Percentiles rank a stretch among this genome's conserved stretches.
Evolutionary conservation across 2,797 vertebrate species (phyloP).

Genomic region (Cuniculus paca): DNA sequence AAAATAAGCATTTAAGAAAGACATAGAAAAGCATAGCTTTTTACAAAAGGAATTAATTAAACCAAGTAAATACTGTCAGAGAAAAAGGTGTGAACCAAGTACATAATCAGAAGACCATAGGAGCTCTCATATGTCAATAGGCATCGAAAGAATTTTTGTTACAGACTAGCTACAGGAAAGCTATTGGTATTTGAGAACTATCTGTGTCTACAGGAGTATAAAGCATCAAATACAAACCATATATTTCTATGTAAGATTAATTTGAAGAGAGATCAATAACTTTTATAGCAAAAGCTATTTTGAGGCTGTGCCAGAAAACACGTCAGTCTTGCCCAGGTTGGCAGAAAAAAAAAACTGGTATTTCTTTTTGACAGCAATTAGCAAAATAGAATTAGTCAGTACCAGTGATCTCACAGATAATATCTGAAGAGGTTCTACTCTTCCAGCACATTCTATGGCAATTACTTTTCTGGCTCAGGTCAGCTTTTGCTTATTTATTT

Average conservation of each 20-base stretch:
- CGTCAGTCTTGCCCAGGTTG: conserved; percentile 3
- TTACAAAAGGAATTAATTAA: not conserved
- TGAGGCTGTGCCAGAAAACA: conserved; percentile 3
- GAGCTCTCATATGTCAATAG: not conserved
- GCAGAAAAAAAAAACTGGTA: not conserved
- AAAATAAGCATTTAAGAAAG: not conserved
- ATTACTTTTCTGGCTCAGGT: conserved; percentile 54
- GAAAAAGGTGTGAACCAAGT: not conserved
- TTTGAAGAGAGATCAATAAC: conserved; percentile 3
- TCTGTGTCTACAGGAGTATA: not conserved
- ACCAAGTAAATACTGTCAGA: not conserved
- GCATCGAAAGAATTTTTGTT: not conserved
- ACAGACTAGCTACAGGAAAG: not conserved
- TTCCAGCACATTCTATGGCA: conserved; percentile 34
- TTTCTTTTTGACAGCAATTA: conserved; percentile 70
- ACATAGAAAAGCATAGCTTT: not conserved
- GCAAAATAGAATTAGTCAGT: conserved; percentile 58
- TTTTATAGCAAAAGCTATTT: conserved; percentile 18
- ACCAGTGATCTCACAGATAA: conserved; percentile 38
- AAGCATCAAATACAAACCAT: not conserved
- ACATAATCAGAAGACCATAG: not conserved
- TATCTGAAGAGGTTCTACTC: conserved; percentile 37
- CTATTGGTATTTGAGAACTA: not conserved
- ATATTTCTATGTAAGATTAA: not conserved
- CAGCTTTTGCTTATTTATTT: conserved; percentile 25